Evolutionary conservation across 2,888 invertebrate genomes (phyloP).

Genomic region (Drosophila sordidapex): DNA sequence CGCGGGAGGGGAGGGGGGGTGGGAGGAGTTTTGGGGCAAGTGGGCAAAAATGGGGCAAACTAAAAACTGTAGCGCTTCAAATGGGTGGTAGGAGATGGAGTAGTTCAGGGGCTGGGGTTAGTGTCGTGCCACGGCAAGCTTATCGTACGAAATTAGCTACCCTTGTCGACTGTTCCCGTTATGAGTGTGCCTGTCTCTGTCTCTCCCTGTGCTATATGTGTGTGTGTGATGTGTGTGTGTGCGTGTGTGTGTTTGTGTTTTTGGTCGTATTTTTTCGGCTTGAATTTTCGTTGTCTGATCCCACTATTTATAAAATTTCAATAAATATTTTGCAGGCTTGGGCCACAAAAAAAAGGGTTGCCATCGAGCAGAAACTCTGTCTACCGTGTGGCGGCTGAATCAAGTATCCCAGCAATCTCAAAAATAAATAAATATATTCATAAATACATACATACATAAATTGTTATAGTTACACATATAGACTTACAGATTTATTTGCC

Average conservation of each 20-base stretch:
- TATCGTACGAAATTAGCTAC: slow-evolving; percentile 77
- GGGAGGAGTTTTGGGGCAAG: background rate
- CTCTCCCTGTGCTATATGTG: background rate
- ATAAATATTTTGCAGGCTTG: slow-evolving; percentile 79
- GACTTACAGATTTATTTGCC: background rate
- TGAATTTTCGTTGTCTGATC: slow-evolving; percentile 83
- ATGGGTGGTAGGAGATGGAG: background rate
- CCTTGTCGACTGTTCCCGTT: slow-evolving; percentile 53
- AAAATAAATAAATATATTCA: background rate
- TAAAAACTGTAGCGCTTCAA: slow-evolving; percentile 68
- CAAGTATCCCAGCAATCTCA: background rate
- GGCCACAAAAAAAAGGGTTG: slow-evolving; percentile 57
- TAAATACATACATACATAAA: background rate
- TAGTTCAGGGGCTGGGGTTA: slow-evolving; percentile 52
- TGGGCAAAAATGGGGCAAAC: slow-evolving; percentile 59
- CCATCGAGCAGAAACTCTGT: slow-evolving; percentile 2
- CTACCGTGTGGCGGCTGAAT: slow-evolving; percentile 5
- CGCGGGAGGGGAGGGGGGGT: background rate
- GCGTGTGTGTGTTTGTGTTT: slow-evolving; percentile 1
- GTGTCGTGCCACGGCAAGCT: slow-evolving; percentile 75
- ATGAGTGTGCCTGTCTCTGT: background rate
- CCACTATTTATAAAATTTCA: slow-evolving; percentile 84
- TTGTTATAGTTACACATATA: background rate
- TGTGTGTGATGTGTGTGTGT: background rate
- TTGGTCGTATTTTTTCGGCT: slow-evolving; percentile 64